A percentile compares a stretch with the other conserved stretches of the same genome.
Evolutionary conservation across 53 echinoderm and acorn worm genomes (phyloP).

Genomic region (Holothuria leucospilota): DNA sequence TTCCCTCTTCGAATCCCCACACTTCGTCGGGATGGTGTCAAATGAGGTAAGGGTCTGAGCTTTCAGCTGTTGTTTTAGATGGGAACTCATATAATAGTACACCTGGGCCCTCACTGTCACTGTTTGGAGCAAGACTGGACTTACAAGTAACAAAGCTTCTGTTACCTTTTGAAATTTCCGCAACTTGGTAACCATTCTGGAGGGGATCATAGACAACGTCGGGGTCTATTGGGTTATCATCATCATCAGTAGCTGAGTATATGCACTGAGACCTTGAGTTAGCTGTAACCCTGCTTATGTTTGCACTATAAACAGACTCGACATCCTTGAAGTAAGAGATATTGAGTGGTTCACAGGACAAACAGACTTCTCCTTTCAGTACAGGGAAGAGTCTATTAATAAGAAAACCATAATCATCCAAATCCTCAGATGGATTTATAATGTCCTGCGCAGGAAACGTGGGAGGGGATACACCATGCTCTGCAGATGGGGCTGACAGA

Average conservation of each 20-base stretch:
- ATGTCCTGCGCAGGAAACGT: no score
- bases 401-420: no score
- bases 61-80: conserved; percentile 29
- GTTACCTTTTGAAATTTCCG: conserved; percentile 34
- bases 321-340: no score
- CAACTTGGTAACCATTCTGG: conserved; percentile 43
- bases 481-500: no score
- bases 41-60: conserved; percentile 48
- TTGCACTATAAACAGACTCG: conserved; percentile 35
- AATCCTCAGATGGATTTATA: no score
- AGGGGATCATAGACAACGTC: conserved; percentile 41
- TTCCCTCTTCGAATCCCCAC: conserved; percentile 52
- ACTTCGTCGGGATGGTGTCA: conserved; percentile 54
- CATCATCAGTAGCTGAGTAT: no score
- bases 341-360: no score
- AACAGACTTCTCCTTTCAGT: no score
- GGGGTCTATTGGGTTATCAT: not conserved
- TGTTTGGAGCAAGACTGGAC: not conserved
- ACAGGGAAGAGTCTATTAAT: no score
- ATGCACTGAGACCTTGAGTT: conserved; percentile 5
- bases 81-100: conserved; percentile 49
- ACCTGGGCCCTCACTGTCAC: conserved; percentile 3
- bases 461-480: no score
- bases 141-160: conserved; percentile 23
- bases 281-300: conserved; percentile 28